A percentile compares a stretch with the other conserved stretches of the same genome.
phyloP scores from a whole-genome alignment of 2,888 invertebrate species.

The Tenthredo amoena region DNA sequence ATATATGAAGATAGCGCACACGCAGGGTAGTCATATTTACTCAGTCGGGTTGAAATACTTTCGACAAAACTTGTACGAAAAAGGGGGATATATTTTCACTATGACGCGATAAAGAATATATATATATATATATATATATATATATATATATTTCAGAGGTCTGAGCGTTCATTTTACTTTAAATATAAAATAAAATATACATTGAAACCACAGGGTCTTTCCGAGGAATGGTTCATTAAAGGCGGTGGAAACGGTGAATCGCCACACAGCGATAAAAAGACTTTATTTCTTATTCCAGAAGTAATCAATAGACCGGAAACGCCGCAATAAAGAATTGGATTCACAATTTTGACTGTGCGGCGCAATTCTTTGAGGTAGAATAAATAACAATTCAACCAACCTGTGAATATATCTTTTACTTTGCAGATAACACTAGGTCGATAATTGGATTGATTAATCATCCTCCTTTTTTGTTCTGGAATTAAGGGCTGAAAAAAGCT shows the following conservation, averaged over 20 bases:
- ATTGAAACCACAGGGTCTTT: background rate
- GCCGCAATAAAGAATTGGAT: background rate
- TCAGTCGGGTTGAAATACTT: background rate
- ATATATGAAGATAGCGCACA: background rate
- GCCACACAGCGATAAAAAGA: background rate
- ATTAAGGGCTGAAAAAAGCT: background rate
- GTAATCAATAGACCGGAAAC: slow-evolving; percentile 9
- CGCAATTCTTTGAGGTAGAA: background rate
- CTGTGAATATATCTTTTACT: background rate
- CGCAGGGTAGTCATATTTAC: background rate
- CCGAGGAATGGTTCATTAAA: background rate
- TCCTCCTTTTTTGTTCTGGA: background rate
- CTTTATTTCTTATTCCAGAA: background rate
- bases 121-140: background rate
- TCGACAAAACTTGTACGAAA: background rate
- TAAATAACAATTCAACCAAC: background rate
- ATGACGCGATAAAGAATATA: background rate
- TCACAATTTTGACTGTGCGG: background rate
- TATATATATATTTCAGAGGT: background rate
- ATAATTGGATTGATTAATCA: background rate
- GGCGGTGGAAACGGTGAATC: background rate
- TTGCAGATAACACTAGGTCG: background rate
- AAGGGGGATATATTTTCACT: background rate
- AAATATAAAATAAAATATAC: background rate
- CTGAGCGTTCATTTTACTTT: background rate